phyloP scores from a whole-genome alignment of 92 coral and sea anemone species.

The Siderastrea siderea region DNA sequence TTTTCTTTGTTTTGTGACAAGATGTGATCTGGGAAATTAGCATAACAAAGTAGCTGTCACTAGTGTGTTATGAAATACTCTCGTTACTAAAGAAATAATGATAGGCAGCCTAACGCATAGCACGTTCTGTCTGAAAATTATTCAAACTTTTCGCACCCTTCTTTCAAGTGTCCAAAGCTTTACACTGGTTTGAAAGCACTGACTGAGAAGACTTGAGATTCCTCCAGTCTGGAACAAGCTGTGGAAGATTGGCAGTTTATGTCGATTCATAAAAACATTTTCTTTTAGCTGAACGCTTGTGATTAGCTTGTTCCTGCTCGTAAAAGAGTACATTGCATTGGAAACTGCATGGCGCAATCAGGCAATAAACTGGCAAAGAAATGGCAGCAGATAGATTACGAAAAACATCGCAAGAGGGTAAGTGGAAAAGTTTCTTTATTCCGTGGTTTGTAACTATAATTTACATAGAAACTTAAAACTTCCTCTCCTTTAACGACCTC shows the following conservation, averaged over 20 bases:
- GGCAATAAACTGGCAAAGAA: slow-evolving; percentile 48
- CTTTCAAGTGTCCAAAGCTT: too few species aligned
- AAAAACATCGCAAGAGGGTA: slow-evolving; percentile 74
- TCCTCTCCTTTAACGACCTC: not conserved
- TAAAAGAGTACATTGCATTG: not conserved
- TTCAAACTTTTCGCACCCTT: not conserved
- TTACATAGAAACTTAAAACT: not conserved
- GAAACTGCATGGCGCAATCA: slow-evolving; percentile 22
- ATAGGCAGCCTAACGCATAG: not conserved
- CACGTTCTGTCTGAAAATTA: not conserved
- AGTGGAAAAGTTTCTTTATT: not conserved
- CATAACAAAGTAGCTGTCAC: slow-evolving; percentile 10
- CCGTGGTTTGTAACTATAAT: not conserved
- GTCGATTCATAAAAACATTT: not conserved
- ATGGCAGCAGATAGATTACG: slow-evolving; percentile 75
- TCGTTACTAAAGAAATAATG: slow-evolving; percentile 10
- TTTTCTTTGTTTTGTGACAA: not conserved
- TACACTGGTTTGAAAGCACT: too few species aligned
- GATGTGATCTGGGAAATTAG: not conserved
- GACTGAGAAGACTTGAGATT: too few species aligned
- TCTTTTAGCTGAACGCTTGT: not conserved
- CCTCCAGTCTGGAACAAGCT: not conserved
- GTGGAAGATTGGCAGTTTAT: too few species aligned
- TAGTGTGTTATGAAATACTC: slow-evolving; percentile 22
- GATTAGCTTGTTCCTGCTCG: not conserved